phyloP scores from a whole-genome alignment of 2,797 vertebrate genomes.

The Melopsittacus undulatus region DNA sequence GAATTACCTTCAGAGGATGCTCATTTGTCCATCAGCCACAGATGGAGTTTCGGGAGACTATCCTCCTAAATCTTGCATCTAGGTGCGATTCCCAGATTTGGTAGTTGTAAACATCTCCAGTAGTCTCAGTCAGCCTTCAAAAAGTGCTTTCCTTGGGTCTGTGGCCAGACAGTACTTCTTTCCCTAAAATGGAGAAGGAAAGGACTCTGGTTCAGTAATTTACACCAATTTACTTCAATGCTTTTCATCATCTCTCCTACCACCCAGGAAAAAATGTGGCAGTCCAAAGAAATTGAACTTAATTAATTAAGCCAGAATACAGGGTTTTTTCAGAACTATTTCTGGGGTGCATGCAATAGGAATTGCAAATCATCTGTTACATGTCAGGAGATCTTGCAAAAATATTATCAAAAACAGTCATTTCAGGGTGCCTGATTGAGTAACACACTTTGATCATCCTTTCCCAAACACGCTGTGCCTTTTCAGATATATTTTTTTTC shows the following conservation, averaged over 20 bases:
- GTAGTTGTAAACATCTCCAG: not conserved
- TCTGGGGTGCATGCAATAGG: not conserved
- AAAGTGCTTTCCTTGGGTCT: not conserved
- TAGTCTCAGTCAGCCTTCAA: not conserved
- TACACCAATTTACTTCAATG: not conserved
- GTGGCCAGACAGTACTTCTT: not conserved
- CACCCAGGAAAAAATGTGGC: not conserved
- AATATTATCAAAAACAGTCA: constrained; percentile 42
- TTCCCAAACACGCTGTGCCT: not conserved
- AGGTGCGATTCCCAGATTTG: not conserved
- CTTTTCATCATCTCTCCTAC: not conserved
- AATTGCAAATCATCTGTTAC: constrained; percentile 15
- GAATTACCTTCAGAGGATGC: not conserved
- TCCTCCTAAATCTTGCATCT: not conserved
- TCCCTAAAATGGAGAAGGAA: not conserved
- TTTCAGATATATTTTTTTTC: not conserved
- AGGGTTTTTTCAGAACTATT: not conserved
- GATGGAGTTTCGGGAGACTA: not conserved
- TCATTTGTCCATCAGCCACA: not conserved
- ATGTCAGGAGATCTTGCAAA: constrained; percentile 1
- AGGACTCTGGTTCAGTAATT: not conserved
- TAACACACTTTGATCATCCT: not conserved
- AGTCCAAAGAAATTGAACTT: not conserved
- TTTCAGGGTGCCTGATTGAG: not conserved
- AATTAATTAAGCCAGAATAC: not conserved